These are phyloP conservation scores for Babylonia areolata DNA, from an alignment of 1,140 invertebrate genomes.

Conservation along the genomic window DNA sequence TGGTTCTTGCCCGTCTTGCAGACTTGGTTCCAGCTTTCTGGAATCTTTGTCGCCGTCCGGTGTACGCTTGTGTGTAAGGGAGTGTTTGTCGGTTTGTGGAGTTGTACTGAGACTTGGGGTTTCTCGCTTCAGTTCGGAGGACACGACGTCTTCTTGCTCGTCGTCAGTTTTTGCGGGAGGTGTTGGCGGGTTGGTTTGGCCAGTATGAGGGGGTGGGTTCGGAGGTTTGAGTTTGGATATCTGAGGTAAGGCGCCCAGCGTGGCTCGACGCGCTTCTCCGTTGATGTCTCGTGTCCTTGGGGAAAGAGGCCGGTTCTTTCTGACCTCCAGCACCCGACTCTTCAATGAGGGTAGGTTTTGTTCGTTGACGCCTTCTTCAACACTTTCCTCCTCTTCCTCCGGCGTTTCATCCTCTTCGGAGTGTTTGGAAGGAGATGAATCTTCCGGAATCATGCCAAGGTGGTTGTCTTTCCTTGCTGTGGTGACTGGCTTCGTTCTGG, in stretches of 20 bases:
- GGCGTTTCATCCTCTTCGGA: neutral
- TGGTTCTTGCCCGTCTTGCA: neutral
- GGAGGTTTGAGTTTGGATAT: neutral
- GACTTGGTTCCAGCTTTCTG: too few relatives aligned
- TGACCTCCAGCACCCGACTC: conserved; percentile 14
- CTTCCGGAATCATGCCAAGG: neutral
- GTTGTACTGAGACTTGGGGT: neutral
- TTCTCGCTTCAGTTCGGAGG: too few relatives aligned
- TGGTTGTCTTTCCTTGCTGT: neutral
- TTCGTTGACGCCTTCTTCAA: too few relatives aligned
- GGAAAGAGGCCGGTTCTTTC: conserved; percentile 15
- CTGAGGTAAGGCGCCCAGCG: neutral
- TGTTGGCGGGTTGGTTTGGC: neutral
- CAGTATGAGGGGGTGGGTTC: neutral
- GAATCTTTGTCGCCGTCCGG: too few relatives aligned
- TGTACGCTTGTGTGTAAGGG: too few relatives aligned
- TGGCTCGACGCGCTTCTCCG: neutral
- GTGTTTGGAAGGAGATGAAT: neutral
- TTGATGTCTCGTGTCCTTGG: neutral
- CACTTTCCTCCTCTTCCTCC: neutral
- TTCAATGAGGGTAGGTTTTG: neutral
- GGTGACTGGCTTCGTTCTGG: neutral
- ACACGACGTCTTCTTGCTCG: neutral
- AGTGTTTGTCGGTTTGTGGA: neutral
- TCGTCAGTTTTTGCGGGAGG: too few relatives aligned